A percentile compares a stretch with the other conserved stretches of the same genome.
These are phyloP conservation scores for Microctonus brassicae DNA, from an alignment of 2,888 invertebrate genomes.

Conservation along the genomic window DNA sequence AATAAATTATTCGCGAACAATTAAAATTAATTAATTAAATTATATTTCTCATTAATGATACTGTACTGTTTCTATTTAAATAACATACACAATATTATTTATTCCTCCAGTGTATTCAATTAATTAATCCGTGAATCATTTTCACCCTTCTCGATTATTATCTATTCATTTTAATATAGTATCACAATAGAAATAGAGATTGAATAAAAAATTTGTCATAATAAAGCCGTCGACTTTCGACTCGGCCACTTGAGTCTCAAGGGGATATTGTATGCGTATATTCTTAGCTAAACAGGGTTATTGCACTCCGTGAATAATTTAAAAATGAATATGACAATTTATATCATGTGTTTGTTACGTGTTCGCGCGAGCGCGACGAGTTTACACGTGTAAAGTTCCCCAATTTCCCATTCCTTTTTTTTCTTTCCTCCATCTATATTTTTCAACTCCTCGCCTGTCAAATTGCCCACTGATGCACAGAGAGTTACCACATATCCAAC, in stretches of 20 bases:
- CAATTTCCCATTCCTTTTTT: not conserved
- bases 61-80: no score
- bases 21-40: no score
- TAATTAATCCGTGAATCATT: no score
- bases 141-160: no score
- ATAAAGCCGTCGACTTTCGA: constrained; percentile 32
- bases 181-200: not conserved
- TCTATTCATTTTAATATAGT: not conserved
- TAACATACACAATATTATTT: no score
- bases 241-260: constrained; percentile 51
- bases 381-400: constrained; percentile 45
- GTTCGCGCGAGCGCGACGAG: constrained; percentile 34
- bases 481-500: constrained; percentile 13
- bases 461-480: constrained; percentile 25
- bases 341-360: constrained; percentile 37
- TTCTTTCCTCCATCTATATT: not conserved
- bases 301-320: constrained; percentile 54
- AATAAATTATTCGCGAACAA: no score
- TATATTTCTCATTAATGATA: no score
- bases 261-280: constrained; percentile 19
- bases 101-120: no score
- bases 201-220: not conserved
- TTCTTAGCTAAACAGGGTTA: constrained; percentile 27
- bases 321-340: constrained; percentile 44
- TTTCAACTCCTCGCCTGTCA: constrained; percentile 8